These are phyloP conservation scores for Brevimyrus niger DNA, from an alignment of 2,113 vertebrate genomes.

Conservation along the genomic window DNA sequence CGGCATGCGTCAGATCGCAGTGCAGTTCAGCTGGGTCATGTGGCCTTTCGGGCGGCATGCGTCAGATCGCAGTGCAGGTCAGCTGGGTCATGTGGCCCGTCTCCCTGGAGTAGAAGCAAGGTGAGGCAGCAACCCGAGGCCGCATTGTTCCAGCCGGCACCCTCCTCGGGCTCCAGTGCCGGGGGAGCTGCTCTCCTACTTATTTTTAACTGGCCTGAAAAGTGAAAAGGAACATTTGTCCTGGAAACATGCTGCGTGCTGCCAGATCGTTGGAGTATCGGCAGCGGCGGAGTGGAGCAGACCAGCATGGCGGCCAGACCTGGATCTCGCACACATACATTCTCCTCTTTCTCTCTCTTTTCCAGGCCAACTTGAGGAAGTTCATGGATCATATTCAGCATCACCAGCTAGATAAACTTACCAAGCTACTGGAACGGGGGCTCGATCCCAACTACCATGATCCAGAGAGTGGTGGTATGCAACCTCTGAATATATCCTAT, in stretches of 20 bases:
- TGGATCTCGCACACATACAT: constrained; percentile 12
- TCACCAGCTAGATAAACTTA: constrained; percentile 76
- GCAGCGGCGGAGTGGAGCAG: not conserved
- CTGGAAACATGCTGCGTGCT: not conserved
- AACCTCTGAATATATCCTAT: not conserved
- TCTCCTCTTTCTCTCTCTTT: constrained; percentile 10
- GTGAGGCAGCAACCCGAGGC: constrained; percentile 7
- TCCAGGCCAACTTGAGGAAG: constrained; percentile 81
- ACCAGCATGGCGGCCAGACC: constrained; percentile 15
- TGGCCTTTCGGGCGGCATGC: not conserved
- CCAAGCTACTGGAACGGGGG: constrained; percentile 83
- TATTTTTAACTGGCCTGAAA: constrained; percentile 58
- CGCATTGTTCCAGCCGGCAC: constrained; percentile 28
- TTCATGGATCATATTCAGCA: constrained; percentile 88
- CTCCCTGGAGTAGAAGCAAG: not conserved
- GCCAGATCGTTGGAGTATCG: not conserved
- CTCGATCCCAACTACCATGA: constrained; percentile 94
- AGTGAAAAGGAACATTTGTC: constrained; percentile 36
- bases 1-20: not conserved
- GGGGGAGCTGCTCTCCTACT: constrained; percentile 55
- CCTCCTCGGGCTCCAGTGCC: constrained; percentile 36
- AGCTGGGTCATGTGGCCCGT: not conserved
- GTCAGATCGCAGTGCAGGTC: not conserved
- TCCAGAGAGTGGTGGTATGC: constrained; percentile 79
- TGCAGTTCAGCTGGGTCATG: not conserved